Conservation (phyloP, 1,140 invertebrate genomes). For the Temnothorax longispinosus region DNA sequence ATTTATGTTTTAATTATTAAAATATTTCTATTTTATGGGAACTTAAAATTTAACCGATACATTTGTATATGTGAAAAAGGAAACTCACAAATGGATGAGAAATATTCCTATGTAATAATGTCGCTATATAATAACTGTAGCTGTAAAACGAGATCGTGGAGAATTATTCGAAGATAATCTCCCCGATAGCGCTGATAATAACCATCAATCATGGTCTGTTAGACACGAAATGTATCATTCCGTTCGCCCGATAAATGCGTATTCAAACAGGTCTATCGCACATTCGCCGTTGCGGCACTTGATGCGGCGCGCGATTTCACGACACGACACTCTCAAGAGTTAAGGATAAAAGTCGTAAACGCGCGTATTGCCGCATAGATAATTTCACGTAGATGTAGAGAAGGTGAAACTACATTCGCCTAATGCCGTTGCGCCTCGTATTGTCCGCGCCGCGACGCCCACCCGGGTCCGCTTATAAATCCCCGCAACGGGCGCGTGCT, state of each 20-base stretch:
- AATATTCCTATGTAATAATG: neutral
- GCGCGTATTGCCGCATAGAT: conserved; percentile 69
- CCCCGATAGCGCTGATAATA: neutral
- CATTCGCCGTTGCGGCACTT: neutral
- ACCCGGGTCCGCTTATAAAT: conserved; percentile 72
- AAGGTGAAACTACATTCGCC: conserved; percentile 70
- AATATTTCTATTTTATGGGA: neutral
- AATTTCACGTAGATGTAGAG: conserved; percentile 67
- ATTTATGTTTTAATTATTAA: neutral
- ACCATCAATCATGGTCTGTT: neutral
- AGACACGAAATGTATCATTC: conserved; percentile 1
- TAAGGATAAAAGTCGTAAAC: conserved; percentile 55
- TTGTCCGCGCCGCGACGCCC: conserved; percentile 69
- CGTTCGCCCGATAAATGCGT: conserved; percentile 3
- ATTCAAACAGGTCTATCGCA: neutral
- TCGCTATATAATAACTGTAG: neutral
- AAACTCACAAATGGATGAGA: neutral
- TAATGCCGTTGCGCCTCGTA: conserved; percentile 68
- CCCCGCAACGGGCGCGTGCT: conserved; percentile 59
- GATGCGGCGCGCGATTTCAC: conserved; percentile 9
- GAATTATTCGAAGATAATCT: conserved; percentile 3
- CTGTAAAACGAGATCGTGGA: neutral
- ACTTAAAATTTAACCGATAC: neutral
- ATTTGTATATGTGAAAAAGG: neutral
- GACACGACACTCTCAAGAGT: conserved; percentile 13